Base-by-base conservation (phyloP, 2,797 vertebrate species). In the Argentina silus region DNA sequence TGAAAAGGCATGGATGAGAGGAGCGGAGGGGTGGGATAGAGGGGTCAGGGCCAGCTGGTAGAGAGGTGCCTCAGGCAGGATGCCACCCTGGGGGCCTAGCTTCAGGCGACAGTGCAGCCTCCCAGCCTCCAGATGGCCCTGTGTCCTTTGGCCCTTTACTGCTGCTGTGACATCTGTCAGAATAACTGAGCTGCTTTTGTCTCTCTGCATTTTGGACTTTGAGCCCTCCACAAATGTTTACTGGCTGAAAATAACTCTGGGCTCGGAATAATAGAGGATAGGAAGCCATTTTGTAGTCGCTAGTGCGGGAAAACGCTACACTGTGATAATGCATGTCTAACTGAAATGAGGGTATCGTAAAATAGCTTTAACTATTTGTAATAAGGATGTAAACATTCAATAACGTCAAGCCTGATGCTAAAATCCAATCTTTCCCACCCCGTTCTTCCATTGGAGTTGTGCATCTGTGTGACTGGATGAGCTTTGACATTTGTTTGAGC, bases 111-210 rank as follows among this genome's bases (percentile, higher is more conserved):
- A 84, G 85, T 73, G 76, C 55, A 56, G 86, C 89, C 89, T 82
- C 81, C 80, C 85, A 74, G 89, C 87, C 89, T 92, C 92, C 93
- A 94, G 91, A 93, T 94, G 93, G 92, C 91, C 88, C 80, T 74
- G 56, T 85, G 88, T 90, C 91, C 92, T 87, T 83, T 82, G 86
- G 91, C 86, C 88, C 82, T 90, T 88, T 86, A 72, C 87, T 89
- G 88, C 90, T 84, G 86, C 88, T 81, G 85, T 89, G 90, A 91
- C 90, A 93, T 91, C 92, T 93, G 92, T 91, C 90, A 91, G 87
- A 91, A 90, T 88, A 89, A 88, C 86, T 82, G 87, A 89, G 87
- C 82, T 86, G 88, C 90, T 88, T 91, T 92, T 93, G 91, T 92
- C 89, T 91, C 76, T 47, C 81, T 78, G 82, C 78, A 78, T 81